Percentiles rank a stretch among this genome's conserved stretches.
These are phyloP conservation scores for Ceyx melanurus DNA, from an alignment of 2,113 vertebrate genomes.

Conservation along the genomic window DNA sequence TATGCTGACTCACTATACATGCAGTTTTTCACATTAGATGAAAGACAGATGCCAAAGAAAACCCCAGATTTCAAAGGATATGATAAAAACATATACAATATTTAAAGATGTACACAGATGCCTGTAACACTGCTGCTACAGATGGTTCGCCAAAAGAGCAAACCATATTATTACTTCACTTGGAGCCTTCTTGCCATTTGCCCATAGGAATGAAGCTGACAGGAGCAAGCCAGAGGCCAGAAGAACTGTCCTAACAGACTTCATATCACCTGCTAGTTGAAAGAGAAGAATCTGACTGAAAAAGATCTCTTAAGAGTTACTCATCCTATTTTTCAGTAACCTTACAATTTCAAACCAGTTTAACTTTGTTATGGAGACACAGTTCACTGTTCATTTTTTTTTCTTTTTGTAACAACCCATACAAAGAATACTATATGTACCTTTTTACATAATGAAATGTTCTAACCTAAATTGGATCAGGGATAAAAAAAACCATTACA, in stretches of 20 bases:
- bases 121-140: neutral
- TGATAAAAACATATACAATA: neutral
- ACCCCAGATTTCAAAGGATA: neutral
- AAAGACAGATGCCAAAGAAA: neutral
- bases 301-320: neutral
- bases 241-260: neutral
- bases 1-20: neutral
- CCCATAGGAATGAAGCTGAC: neutral
- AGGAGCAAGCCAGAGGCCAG: neutral
- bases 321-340: neutral
- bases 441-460: neutral
- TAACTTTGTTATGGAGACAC: neutral
- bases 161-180: neutral
- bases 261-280: neutral
- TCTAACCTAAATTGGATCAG: neutral
- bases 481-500: neutral
- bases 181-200: neutral
- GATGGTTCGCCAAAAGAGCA: neutral
- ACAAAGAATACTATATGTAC: neutral
- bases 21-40: neutral
- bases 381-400: neutral
- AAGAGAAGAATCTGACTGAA: neutral
- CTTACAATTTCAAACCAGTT: neutral
- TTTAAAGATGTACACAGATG: neutral
- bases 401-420: neutral